A percentile compares a stretch with the other conserved stretches of the same genome.
Evolutionary conservation across 2,113 vertebrate genomes (phyloP).

Genomic region (Dicerorhinus sumatrensis): DNA sequence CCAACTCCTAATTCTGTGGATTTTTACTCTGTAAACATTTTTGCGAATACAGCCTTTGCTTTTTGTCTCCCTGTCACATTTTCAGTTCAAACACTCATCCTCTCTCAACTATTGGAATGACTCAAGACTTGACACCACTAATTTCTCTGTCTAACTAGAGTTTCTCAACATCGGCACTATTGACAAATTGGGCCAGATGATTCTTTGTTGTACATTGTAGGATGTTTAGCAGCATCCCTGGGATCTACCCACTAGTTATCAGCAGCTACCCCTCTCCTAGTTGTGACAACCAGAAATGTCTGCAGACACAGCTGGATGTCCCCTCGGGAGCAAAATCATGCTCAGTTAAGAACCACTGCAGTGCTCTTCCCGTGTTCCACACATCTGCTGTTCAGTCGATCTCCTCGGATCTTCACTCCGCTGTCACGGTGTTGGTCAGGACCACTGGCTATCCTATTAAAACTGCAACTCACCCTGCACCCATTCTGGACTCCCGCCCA

Average conservation of each 20-base stretch:
- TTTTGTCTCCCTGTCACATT: neutral
- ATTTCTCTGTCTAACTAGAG: neutral
- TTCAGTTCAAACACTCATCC: no score
- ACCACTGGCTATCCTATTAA: neutral
- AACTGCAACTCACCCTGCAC: neutral
- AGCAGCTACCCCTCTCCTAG: neutral
- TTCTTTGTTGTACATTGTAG: neutral
- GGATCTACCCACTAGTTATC: neutral
- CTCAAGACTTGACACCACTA: neutral
- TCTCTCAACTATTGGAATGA: neutral
- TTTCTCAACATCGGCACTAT: neutral
- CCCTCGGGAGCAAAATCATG: neutral
- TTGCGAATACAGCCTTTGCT: neutral
- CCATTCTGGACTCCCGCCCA: fast-evolving
- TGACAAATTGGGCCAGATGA: neutral
- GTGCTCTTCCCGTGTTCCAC: no score
- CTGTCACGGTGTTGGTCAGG: neutral
- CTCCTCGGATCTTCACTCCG: neutral
- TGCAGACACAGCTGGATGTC: neutral
- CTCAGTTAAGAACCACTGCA: neutral
- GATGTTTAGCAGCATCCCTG: neutral
- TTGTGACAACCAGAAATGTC: neutral
- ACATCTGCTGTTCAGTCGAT: neutral
- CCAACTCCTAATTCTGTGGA: neutral
- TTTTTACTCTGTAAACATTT: neutral